Conservation (phyloP, 2,113 vertebrate genomes). For the Nyctibius bracteatus region DNA sequence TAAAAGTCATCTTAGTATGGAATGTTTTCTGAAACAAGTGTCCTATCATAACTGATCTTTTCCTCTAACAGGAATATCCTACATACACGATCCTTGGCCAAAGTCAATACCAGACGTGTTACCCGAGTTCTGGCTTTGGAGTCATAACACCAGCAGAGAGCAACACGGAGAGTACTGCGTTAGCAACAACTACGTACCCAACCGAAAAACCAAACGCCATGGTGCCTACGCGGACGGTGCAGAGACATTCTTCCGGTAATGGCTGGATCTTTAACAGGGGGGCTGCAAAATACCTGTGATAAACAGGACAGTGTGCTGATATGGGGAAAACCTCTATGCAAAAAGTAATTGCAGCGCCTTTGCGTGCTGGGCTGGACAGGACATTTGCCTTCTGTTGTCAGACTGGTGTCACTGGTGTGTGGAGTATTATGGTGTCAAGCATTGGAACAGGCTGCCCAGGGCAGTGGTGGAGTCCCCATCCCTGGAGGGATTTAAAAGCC, state of each 20-base stretch:
- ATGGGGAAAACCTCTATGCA: not conserved
- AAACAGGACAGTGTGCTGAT: too few relatives aligned
- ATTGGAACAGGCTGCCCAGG: too few relatives aligned
- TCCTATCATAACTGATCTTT: not conserved
- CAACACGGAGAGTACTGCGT: conserved; percentile 62
- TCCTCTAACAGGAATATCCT: conserved; percentile 82
- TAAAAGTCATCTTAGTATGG: not conserved
- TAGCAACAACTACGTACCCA: conserved; percentile 74
- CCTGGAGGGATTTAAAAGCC: too few relatives aligned
- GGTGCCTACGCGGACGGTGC: conserved; percentile 68
- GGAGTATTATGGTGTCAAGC: rapidly evolving
- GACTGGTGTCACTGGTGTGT: not conserved
- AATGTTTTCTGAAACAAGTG: not conserved
- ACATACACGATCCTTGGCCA: conserved; percentile 90
- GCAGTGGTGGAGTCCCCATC: too few relatives aligned
- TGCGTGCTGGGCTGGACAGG: not conserved
- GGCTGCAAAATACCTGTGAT: not conserved
- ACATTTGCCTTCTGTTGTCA: not conserved
- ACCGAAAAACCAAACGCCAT: conserved; percentile 74
- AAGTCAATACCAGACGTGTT: conserved; percentile 89
- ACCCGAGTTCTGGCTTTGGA: conserved; percentile 83
- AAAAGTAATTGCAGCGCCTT: not conserved
- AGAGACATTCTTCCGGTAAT: conserved; percentile 72
- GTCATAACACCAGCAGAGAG: conserved; percentile 71
- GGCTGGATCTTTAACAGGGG: not conserved